These are phyloP conservation scores for Vireo griseus DNA, from an alignment of 2,797 vertebrate genomes.

Conservation along the genomic window DNA sequence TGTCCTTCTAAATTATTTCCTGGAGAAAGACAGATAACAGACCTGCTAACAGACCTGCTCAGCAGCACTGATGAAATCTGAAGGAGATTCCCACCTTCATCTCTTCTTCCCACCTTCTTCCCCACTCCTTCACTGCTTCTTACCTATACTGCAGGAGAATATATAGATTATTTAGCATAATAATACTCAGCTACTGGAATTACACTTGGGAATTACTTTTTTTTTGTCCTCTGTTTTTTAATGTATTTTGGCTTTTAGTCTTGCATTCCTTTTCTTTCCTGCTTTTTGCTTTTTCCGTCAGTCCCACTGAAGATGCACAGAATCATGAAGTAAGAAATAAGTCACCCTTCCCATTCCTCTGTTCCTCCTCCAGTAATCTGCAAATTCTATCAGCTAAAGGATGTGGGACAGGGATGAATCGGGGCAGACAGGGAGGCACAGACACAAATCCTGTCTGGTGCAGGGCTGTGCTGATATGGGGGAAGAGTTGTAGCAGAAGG, in stretches of 20 bases:
- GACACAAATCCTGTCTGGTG: background rate
- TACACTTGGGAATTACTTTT: background rate
- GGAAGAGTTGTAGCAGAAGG: background rate
- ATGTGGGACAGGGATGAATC: background rate
- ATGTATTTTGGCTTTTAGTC: background rate
- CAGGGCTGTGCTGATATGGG: background rate
- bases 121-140: background rate
- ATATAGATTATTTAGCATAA: background rate
- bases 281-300: background rate
- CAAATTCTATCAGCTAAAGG: background rate
- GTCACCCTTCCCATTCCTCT: background rate
- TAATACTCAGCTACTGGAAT: background rate
- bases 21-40: background rate
- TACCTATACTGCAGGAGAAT: background rate
- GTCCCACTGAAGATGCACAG: background rate
- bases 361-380: slow-evolving; percentile 5
- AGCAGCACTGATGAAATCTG: background rate
- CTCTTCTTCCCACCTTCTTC: background rate
- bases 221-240: background rate
- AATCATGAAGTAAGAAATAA: background rate
- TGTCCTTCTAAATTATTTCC: background rate
- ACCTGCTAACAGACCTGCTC: background rate
- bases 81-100: background rate
- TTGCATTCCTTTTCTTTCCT: background rate
- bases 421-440: background rate